Base-by-base conservation (phyloP, 2,888 invertebrate genomes). In the Bellardia bayeri region DNA sequence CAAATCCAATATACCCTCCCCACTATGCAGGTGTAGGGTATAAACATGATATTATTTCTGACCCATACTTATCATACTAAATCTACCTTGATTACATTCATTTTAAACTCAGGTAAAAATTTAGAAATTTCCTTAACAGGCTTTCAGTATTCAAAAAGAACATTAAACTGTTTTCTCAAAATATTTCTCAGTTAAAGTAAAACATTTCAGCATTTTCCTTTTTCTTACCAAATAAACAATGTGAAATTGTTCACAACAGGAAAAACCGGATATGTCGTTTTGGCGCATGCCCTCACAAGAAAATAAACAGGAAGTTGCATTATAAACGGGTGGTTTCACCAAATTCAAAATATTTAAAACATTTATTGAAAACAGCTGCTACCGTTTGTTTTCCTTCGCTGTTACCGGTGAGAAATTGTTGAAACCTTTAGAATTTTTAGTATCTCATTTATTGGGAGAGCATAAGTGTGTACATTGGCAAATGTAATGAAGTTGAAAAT, bases 221-320 rank as follows among this genome's bases (percentile, higher is more conserved):
- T 58, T 58, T 13, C 23, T 23, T 23, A 23, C 0, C 45, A 11
- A 45, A 30, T 8, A n/a, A 69, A 14, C 30, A 16, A 11, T 13
- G 5, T 6, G 6, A 68, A 2, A 66, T 3, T 66, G 3, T 54
- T 11, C 3, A 61, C 4, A 33, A 13, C 40, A 72, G 16, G 45
- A 64, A 72, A 64, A 63, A 5, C 64, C 54, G 72, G 72, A 81
- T 45, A 72, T 81, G 72, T 56, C 16, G 14, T 56, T 66, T 81
- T 56, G 33, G 72, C 72, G 72, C 81, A 81, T 74, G 72, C 16
- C 72, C 40, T 30, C 13, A 33, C n/a, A 72, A 54, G 40, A n/a
- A 33, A 61, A 40, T 11, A 11, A 71, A 61, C 45, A 69, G 69
- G 79, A 79, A 49, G 49, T 37, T 4, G 9, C 9, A 37, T 13